Evolutionary conservation across 2,888 invertebrate genomes (phyloP), one percentile per base, ranked within the genome.

Genomic region (Ormyrus pomaceus): DNA sequence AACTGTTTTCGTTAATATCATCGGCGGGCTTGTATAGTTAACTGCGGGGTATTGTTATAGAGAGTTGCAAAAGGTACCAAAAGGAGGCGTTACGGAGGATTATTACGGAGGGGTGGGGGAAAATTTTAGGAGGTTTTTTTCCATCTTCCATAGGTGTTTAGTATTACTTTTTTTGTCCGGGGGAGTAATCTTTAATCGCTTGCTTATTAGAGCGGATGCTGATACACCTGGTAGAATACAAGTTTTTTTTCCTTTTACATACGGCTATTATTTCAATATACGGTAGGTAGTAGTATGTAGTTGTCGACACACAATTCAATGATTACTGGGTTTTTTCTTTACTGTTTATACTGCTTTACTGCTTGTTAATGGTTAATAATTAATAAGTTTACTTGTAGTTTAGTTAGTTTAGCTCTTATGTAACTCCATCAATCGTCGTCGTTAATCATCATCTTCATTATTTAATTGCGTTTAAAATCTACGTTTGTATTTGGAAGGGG

Each of bases 301-400:
- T 90, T 90, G 90, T 90, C 90, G 90, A 90, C 90, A 90, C 90
- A 90, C 90, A 90, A 90, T 90, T 90, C 89, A 90, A 90, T 90
- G 90, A 87, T 90, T 90, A 90, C 88, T 89, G 89, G 89, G 88
- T 87, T 85, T 82, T 86, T 83, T 81, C 83, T 82, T 82, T 90
- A 90, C 88, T 89, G 90, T 90, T 90, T 90, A 90, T 90, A 90
- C 89, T 89, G 90, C 86, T 90, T 90, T 89, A 90, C 89, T 90
- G 90, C 86, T 88, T 88, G 89, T 89, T 90, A 89, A 90, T 90
- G 88, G 89, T 90, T 90, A 88, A 89, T 90, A 90, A 90, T 89
- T 90, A 89, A 89, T 90, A 90, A 90, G 88, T 89, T 89, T 90
- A 90, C 89, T 90, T 90, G 90, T 90, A 90, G 89, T 90, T 90